phyloP scores from a whole-genome alignment of 2,888 invertebrate species.

The Physocephala rufipes region DNA sequence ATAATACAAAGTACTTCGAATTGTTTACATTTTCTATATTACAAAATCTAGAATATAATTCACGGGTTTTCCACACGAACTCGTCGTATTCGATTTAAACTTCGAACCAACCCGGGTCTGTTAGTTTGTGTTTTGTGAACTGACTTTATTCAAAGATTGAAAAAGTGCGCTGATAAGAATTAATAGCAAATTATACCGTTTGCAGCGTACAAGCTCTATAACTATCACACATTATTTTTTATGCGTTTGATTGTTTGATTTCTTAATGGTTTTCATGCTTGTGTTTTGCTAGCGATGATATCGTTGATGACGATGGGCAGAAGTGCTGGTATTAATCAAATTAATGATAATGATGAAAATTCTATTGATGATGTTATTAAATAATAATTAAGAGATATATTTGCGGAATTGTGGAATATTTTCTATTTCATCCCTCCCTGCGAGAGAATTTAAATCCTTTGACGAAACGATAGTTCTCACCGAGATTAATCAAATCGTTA shows the following conservation, averaged over 20 bases:
- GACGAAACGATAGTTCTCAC: too few species aligned
- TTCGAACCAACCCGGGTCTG: neutral
- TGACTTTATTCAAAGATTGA: slow-evolving; percentile 29
- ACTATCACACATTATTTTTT: neutral
- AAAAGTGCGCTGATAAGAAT: slow-evolving; percentile 27
- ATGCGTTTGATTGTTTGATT: slow-evolving; percentile 21
- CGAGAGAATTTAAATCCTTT: too few species aligned
- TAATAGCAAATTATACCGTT: neutral
- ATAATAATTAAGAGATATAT: too few species aligned
- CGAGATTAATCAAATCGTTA: too few species aligned
- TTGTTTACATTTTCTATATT: slow-evolving; percentile 15
- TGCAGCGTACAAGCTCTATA: slow-evolving; percentile 21
- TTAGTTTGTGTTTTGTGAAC: slow-evolving; percentile 13
- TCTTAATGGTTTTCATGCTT: neutral
- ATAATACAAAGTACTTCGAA: neutral
- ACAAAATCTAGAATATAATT: neutral
- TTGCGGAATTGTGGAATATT: slow-evolving; percentile 31
- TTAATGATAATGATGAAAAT: slow-evolving; percentile 13
- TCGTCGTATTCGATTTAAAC: slow-evolving; percentile 5
- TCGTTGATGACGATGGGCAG: neutral
- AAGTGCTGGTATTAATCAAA: too few species aligned
- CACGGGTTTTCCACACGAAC: slow-evolving; percentile 22
- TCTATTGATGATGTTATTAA: too few species aligned
- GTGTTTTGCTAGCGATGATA: neutral
- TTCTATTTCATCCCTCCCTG: slow-evolving; percentile 9